Evolutionary conservation across 2,888 invertebrate species (phyloP).

Genomic region (Sinodicranocentrus sp.): DNA sequence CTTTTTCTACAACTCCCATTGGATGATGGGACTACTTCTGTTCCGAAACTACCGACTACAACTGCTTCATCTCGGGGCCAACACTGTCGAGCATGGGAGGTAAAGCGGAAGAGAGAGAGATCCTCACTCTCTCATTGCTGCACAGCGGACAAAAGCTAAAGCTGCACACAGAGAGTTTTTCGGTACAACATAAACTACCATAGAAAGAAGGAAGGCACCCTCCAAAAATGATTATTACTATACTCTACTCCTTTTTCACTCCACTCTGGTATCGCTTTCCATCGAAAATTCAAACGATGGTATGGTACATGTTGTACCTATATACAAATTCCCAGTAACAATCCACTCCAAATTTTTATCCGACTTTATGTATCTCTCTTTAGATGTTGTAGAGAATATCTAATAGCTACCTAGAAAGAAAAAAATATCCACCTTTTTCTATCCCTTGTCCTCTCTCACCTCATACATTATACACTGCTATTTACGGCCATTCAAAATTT

Average conservation of each 20-base stretch:
- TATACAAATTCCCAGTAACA: slow-evolving; percentile 1
- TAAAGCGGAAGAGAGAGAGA: slow-evolving; percentile 11
- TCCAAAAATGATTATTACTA: neutral
- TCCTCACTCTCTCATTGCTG: too few relatives aligned
- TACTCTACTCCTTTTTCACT: slow-evolving; percentile 9
- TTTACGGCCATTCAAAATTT: slow-evolving; percentile 41
- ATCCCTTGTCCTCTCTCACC: neutral
- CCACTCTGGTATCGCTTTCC: too few relatives aligned
- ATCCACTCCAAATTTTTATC: too few relatives aligned
- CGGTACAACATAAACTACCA: neutral
- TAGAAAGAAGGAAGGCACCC: neutral
- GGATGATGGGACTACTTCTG: slow-evolving; percentile 31
- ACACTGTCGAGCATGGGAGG: neutral
- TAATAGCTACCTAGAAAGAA: too few relatives aligned
- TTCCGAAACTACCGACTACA: slow-evolving; percentile 19
- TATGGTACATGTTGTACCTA: neutral
- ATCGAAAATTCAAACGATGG: too few relatives aligned
- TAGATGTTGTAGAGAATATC: too few relatives aligned
- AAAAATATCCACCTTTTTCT: neutral
- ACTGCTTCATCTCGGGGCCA: slow-evolving; percentile 18
- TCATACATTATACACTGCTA: neutral
- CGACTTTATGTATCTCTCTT: too few relatives aligned
- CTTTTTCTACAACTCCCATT: slow-evolving; percentile 27
- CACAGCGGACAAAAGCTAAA: too few relatives aligned
- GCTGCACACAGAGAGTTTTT: neutral